phyloP scores from a whole-genome alignment of 2,113 vertebrate species.

The Rousettus leschenaultii region DNA sequence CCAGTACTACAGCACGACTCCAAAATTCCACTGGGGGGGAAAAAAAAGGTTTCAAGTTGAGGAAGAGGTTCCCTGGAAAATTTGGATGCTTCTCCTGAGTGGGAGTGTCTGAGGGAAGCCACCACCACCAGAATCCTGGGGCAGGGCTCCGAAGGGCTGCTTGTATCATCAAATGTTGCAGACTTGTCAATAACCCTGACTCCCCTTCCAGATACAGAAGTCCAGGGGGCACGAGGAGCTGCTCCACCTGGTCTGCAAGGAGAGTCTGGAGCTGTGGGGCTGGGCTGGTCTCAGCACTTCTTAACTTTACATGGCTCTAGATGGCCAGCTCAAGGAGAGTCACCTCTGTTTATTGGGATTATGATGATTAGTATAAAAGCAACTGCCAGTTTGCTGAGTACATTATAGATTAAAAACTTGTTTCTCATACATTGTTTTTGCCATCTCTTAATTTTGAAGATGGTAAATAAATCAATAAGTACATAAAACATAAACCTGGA shows the following conservation, averaged over 20 bases:
- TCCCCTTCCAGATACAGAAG: neutral
- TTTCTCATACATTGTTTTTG: neutral
- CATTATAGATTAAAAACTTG: neutral
- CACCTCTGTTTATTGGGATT: neutral
- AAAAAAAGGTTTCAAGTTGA: neutral
- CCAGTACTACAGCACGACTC: fast-evolving
- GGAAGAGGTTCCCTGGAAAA: neutral
- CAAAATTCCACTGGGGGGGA: neutral
- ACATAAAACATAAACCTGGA: neutral
- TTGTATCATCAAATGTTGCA: neutral
- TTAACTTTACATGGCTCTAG: neutral
- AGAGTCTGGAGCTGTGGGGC: neutral
- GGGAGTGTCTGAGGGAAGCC: neutral
- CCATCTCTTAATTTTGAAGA: neutral
- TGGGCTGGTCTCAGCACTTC: neutral
- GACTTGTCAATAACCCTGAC: neutral
- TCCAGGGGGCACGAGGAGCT: neutral
- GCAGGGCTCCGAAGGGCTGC: neutral
- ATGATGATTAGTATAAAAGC: neutral
- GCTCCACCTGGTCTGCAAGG: neutral
- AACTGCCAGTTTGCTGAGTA: neutral
- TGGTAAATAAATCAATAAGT: neutral
- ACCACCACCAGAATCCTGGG: neutral
- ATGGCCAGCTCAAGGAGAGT: neutral
- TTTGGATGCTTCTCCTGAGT: neutral